These are phyloP conservation scores for Thymelicus acteon DNA, from an alignment of 2,888 invertebrate species.

Conservation along the genomic window DNA sequence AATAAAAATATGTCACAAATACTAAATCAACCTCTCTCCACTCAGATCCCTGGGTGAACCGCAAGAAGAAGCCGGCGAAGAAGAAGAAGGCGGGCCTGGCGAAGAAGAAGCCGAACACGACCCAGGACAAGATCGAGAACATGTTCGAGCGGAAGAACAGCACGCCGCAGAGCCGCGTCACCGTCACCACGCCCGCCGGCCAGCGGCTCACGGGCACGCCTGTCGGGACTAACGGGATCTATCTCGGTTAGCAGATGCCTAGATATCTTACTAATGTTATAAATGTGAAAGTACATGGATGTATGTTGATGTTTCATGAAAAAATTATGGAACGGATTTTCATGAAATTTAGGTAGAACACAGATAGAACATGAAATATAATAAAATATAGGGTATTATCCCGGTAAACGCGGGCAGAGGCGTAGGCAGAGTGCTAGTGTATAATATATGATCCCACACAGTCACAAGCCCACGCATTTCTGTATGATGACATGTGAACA, in stretches of 20 bases:
- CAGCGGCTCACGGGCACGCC: conserved; percentile 72
- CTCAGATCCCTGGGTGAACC: conserved; percentile 91
- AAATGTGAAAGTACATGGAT: not conserved
- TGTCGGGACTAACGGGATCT: conserved; percentile 78
- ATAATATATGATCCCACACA: no score
- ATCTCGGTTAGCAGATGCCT: conserved; percentile 54
- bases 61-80: conserved; percentile 87
- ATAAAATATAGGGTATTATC: no score
- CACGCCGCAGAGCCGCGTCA: conserved; percentile 51
- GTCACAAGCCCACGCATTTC: no score
- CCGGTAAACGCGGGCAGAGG: no score
- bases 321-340: no score
- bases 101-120: conserved; percentile 86
- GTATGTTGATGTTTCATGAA: no score
- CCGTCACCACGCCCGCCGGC: conserved; percentile 63
- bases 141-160: conserved; percentile 84
- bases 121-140: conserved; percentile 92
- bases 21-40: conserved; percentile 36
- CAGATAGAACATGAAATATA: no score
- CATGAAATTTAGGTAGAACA: no score
- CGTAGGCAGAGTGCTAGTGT: no score
- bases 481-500: no score
- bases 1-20: no score
- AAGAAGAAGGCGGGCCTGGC: conserved; percentile 81
- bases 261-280: not conserved